phyloP scores from a whole-genome alignment of 2,113 vertebrate species.

The Sylvilagus bachmani region DNA sequence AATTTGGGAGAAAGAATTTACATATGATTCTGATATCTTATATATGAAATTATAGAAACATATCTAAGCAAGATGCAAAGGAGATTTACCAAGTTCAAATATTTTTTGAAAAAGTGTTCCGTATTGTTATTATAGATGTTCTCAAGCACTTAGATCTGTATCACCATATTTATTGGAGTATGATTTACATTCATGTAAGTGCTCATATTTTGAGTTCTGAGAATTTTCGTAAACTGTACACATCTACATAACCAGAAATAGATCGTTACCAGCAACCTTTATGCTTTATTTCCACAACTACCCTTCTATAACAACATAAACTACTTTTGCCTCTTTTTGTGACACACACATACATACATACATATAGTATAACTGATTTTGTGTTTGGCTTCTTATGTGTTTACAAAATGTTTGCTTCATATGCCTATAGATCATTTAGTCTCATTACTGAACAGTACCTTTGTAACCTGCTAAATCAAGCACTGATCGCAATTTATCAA shows the following conservation, averaged over 20 bases:
- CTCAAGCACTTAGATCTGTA: not conserved
- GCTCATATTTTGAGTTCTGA: not conserved
- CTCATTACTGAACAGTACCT: not conserved
- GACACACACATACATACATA: not conserved
- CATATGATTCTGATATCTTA: not conserved
- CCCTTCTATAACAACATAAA: not conserved
- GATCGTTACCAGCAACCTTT: not conserved
- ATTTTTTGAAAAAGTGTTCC: not conserved
- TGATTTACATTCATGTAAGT: not conserved
- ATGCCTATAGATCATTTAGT: not conserved
- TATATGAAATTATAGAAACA: not conserved
- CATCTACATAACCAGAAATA: not conserved
- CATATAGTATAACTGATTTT: not conserved
- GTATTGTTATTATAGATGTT: not conserved
- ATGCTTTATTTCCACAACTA: not conserved
- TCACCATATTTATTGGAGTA: not conserved
- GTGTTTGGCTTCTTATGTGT: not conserved
- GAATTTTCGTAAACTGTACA: not conserved
- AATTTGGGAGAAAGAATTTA: conserved; percentile 10
- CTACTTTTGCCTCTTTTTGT: not conserved
- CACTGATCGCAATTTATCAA: not conserved
- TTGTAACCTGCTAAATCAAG: not conserved
- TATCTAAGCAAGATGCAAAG: not conserved
- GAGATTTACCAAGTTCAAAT: not conserved
- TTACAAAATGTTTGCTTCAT: not conserved